These are phyloP conservation scores for Mesaphorura yosii DNA, from an alignment of 1,140 invertebrate species.

Conservation along the genomic window DNA sequence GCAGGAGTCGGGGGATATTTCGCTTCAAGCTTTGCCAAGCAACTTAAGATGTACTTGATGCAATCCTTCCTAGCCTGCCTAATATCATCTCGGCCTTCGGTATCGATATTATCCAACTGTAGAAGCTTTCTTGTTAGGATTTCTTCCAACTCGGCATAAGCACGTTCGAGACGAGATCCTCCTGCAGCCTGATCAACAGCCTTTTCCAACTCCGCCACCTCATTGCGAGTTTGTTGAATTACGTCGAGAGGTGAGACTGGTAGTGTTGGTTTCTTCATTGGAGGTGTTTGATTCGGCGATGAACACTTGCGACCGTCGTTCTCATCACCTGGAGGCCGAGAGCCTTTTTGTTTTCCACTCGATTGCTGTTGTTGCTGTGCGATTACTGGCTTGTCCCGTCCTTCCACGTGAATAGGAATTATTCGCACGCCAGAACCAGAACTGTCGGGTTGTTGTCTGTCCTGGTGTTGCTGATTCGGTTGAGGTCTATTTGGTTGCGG, in stretches of 20 bases:
- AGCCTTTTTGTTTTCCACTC: no score
- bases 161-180: slow-evolving; percentile 44
- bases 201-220: slow-evolving; percentile 56
- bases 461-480: no score
- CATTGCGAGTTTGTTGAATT: slow-evolving; percentile 36
- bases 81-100: slow-evolving; percentile 78
- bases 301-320: no score
- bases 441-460: no score
- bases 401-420: no score
- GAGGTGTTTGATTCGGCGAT: slow-evolving; percentile 8
- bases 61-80: slow-evolving; percentile 70
- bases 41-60: slow-evolving; percentile 79
- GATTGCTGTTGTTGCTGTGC: no score
- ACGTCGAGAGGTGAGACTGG: slow-evolving; percentile 15
- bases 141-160: slow-evolving; percentile 80
- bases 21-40: no score
- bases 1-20: no score
- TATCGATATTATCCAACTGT: slow-evolving; percentile 81
- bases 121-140: slow-evolving; percentile 80
- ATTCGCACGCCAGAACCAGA: no score
- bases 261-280: slow-evolving; percentile 19
- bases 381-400: no score
- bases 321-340: no score
- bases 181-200: slow-evolving; percentile 67
- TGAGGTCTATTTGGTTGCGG: no score